Evolutionary conservation across 2,888 invertebrate species (phyloP), one percentile per base, ranked within the genome.

Genomic region (Acanthosepion pharaonis): DNA sequence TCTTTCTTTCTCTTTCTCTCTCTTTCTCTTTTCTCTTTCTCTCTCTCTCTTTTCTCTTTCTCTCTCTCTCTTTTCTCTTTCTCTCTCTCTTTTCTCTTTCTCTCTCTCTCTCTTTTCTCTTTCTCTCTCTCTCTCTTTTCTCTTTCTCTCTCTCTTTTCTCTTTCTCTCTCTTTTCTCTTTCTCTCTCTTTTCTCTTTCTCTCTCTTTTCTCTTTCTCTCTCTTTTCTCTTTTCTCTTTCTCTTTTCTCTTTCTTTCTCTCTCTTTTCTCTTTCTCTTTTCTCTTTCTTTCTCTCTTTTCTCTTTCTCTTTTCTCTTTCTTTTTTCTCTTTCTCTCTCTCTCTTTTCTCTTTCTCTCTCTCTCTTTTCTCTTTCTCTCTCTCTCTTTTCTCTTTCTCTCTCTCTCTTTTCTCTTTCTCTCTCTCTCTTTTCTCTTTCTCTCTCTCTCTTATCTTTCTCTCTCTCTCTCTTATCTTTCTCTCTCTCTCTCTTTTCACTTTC

Each of bases 171-270:
- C 6, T 78, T 6, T n/a, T n/a, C n/a, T n/a, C n/a, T 8, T 8
- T 78, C n/a, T 8, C 2, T n/a, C 8, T 1, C 8, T n/a, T n/a
- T 78, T n/a, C 15, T n/a, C 8, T 8, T n/a, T n/a, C n/a, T n/a
- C 1, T 78, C 1, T 8, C 9, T n/a, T n/a, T n/a, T n/a, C 8
- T 8, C 2, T 8, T n/a, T 4, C 2, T n/a, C 5, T 11, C 2
- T n/a, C 9, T 78, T n/a, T n/a, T n/a, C n/a, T n/a, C n/a, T n/a
- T 78, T 0, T n/a, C 28, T 28, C 28, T 11, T n/a, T 6, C n/a
- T 78, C n/a, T n/a, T 28, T 5, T n/a, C 28, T n/a, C 9, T 78
- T 6, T n/a, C n/a, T 78, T 9, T 78, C n/a, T n/a, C n/a, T n/a
- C n/a, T n/a, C n/a, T n/a, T n/a, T n/a, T n/a, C n/a, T n/a, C n/a